Conservation (phyloP, 2,113 vertebrate species). For the Brachirus orientalis region DNA sequence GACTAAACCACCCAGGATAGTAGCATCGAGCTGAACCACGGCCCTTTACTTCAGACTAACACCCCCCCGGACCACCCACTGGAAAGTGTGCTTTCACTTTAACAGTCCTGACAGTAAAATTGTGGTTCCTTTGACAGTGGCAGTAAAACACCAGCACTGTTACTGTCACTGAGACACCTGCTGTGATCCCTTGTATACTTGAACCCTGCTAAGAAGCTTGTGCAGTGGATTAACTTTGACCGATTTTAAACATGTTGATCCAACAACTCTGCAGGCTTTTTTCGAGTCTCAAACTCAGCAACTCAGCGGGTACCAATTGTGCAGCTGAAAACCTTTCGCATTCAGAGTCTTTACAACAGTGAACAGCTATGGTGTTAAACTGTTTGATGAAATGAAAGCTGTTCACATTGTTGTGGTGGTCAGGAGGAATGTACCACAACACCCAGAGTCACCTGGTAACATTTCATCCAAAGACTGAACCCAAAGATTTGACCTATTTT, state of each 20-base stretch:
- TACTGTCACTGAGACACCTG: constrained; percentile 24
- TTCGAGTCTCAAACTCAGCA: too few species aligned
- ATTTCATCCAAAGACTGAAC: too few species aligned
- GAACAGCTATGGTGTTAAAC: constrained; percentile 1
- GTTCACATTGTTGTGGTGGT: constrained; percentile 25
- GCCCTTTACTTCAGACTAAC: constrained; percentile 21
- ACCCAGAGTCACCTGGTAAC: neutral
- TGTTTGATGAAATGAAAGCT: constrained; percentile 29
- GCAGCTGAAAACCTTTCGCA: neutral
- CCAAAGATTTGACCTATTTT: too few species aligned
- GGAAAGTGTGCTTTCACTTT: neutral
- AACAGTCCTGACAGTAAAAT: constrained; percentile 23
- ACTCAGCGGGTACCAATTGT: neutral
- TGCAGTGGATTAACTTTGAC: constrained; percentile 30
- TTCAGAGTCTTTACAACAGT: too few species aligned
- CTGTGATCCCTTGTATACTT: constrained; percentile 16
- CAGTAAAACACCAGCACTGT: neutral
- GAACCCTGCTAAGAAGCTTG: constrained; percentile 32
- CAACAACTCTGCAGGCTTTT: too few species aligned
- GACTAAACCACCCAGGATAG: constrained; percentile 34
- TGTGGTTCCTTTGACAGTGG: constrained; percentile 9
- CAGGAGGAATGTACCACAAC: constrained; percentile 16
- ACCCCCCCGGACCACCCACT: constrained; percentile 48
- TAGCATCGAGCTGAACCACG: constrained; percentile 42
- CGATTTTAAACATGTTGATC: too few species aligned